Conservation (phyloP, 2,113 vertebrate genomes). For the Sarotherodon lohbergeri region DNA sequence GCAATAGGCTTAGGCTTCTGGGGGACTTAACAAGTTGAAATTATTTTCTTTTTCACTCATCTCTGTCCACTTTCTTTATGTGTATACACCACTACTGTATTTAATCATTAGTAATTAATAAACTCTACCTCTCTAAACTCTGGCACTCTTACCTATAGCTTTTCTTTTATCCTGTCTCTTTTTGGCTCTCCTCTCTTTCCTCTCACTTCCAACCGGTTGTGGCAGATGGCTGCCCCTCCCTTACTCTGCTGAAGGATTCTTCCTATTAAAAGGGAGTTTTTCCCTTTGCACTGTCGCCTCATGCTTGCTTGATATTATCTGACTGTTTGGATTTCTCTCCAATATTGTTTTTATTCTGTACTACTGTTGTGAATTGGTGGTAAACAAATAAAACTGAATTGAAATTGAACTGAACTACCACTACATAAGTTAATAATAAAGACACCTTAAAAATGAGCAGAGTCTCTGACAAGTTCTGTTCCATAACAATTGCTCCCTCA, state of each 20-base stretch:
- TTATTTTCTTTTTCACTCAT: neutral
- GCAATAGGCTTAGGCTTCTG: neutral
- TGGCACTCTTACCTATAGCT: neutral
- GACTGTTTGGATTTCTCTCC: neutral
- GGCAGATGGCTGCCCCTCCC: neutral
- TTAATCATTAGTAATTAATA: neutral
- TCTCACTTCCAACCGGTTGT: neutral
- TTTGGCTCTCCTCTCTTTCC: neutral
- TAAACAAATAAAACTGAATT: neutral
- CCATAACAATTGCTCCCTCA: neutral
- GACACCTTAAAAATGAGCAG: neutral
- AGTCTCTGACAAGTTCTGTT: neutral
- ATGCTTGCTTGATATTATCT: neutral
- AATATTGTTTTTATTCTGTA: neutral
- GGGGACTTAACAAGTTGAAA: neutral
- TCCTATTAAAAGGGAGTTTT: neutral
- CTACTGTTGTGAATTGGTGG: neutral
- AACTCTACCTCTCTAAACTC: neutral
- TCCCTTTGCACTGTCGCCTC: neutral
- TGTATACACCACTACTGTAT: neutral
- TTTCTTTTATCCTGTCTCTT: neutral
- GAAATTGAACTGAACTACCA: neutral
- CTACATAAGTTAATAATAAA: neutral
- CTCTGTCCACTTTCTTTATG: neutral
- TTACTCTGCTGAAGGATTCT: neutral